Evolutionary conservation across 2,888 invertebrate genomes (phyloP).

Genomic region (Globia sparganii): DNA sequence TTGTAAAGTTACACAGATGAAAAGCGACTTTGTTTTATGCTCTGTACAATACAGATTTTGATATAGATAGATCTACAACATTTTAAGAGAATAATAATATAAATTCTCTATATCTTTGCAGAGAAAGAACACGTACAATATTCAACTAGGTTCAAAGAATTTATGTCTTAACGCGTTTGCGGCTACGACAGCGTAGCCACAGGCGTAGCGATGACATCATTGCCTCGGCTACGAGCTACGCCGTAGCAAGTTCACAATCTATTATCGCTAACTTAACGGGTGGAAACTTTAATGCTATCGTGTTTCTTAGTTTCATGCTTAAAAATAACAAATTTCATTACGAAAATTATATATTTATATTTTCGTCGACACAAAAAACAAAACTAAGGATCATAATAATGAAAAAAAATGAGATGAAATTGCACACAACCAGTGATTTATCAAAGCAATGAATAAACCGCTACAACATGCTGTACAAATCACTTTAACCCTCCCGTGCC

Average conservation of each 20-base stretch:
- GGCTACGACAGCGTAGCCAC: constrained; percentile 31
- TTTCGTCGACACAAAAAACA: not conserved
- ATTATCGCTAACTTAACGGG: constrained; percentile 6
- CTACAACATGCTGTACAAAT: constrained; percentile 50
- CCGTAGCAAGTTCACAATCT: constrained; percentile 21
- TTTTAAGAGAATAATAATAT: not conserved
- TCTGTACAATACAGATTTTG: too few species aligned
- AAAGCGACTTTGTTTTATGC: not conserved
- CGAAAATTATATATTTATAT: not conserved
- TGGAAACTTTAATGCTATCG: constrained; percentile 5
- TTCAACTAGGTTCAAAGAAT: not conserved
- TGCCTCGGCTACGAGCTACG: constrained; percentile 42
- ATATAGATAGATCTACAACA: not conserved
- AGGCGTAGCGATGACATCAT: constrained; percentile 40
- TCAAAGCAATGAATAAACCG: constrained; percentile 29
- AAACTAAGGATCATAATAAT: constrained; percentile 2
- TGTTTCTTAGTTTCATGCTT: not conserved
- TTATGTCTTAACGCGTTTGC: not conserved
- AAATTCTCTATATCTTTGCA: not conserved
- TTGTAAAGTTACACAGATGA: not conserved
- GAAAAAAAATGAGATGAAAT: constrained; percentile 12
- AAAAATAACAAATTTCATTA: not conserved
- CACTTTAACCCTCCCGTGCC: constrained; percentile 33
- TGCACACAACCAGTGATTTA: constrained; percentile 22
- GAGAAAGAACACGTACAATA: not conserved